Base-by-base conservation (phyloP, 2,888 invertebrate genomes). In the Pyralis farinalis region DNA sequence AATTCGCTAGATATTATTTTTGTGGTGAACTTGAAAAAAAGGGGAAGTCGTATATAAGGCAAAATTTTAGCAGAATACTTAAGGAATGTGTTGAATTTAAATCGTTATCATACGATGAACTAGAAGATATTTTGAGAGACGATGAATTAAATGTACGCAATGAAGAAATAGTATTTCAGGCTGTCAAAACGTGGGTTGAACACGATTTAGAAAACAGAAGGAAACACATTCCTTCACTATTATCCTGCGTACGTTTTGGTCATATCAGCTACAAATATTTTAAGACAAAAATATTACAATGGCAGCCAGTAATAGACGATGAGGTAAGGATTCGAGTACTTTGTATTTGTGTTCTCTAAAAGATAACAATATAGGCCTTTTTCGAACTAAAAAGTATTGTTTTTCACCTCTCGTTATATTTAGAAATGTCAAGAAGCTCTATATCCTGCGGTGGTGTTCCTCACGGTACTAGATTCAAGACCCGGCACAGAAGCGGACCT, bases 151-250 rank as follows among this genome's bases (percentile, higher is more conserved):
- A 95, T 72, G 92, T 93, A 11, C 90, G 91, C 45, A 91, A 91
- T 54, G 95, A 95, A 79, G 93, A 94, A 73, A 87, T 91, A 42
- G 94, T 94, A 29, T 95, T 94, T 72, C 93, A 94, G 68, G 93
- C 94, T 2, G 89, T 94, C 9, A 91, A 92, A 68, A 90, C 89
- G 35, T 96, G 96, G 96, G 81, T 93, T 16, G 92, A 93, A 57
- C 89, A 90, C 51, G 90, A 92, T 44, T 73, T 90, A 12, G 78
- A 81, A 33, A 86, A 82, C 40, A 84, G 94, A 56, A 87, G 80
- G 55, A 66, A 70, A 21, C 79, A 90, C 62, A 77, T 94, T 46
- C 82, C 91, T n/a, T 79, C 85, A n/a, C 73, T 94, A 34, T 68
- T 94, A 43, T 84, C 90, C 34, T 93, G 92, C 59, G 88, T 94